Evolutionary conservation across 1,140 invertebrate species (phyloP).

Genomic region (Pteromalus puparum): DNA sequence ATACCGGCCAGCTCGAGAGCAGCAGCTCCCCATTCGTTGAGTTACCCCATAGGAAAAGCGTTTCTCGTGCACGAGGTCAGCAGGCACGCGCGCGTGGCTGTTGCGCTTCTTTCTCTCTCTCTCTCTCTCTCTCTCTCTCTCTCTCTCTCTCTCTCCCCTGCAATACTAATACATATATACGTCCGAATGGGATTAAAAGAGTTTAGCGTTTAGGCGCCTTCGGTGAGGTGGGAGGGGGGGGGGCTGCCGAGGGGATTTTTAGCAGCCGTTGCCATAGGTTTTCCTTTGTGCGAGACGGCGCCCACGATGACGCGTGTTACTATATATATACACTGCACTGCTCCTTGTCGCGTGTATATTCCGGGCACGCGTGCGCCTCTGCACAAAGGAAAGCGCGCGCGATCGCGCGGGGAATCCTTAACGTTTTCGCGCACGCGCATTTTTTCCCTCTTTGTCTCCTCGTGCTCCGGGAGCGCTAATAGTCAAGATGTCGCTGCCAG

Average conservation of each 20-base stretch:
- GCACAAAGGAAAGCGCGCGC: slow-evolving; percentile 57
- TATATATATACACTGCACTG: not conserved
- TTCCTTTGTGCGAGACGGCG: slow-evolving; percentile 46
- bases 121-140: slow-evolving; percentile 17
- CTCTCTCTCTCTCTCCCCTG: slow-evolving; percentile 24
- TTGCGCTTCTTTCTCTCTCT: slow-evolving; percentile 11
- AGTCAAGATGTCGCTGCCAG: not conserved
- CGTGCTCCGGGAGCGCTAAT: not conserved
- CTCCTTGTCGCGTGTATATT: slow-evolving; percentile 13
- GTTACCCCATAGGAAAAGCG: slow-evolving; percentile 37
- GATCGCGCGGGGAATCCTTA: slow-evolving; percentile 15
- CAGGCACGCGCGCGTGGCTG: slow-evolving; percentile 36
- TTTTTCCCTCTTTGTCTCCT: slow-evolving; percentile 19
- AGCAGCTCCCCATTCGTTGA: not conserved
- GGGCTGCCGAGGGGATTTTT: slow-evolving; percentile 48
- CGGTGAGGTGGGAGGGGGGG: not conserved
- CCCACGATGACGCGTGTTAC: slow-evolving; percentile 19
- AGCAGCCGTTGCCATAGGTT: slow-evolving; percentile 46
- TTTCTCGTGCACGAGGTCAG: slow-evolving; percentile 30
- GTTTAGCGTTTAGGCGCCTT: slow-evolving; percentile 40
- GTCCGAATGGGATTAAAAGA: slow-evolving; percentile 50
- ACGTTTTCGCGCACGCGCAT: slow-evolving; percentile 51
- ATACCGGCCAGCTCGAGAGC: slow-evolving; percentile 10
- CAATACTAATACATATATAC: too few species aligned
- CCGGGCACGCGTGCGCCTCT: slow-evolving; percentile 52